A percentile compares a stretch with the other conserved stretches of the same genome.
These are phyloP conservation scores for Saccostrea glomerata DNA, from an alignment of 1,140 invertebrate genomes.

Conservation along the genomic window DNA sequence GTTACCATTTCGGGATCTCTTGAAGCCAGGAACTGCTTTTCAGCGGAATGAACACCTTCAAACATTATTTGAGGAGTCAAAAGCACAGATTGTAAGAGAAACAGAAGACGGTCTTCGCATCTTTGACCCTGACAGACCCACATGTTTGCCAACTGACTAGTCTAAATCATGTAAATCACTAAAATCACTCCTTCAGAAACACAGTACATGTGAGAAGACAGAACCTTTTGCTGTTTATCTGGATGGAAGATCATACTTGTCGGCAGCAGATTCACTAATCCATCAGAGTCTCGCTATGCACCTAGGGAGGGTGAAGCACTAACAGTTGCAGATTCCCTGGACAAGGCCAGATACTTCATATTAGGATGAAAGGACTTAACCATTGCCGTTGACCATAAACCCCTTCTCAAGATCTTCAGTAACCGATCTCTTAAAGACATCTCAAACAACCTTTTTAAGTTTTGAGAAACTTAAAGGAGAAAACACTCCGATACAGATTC, in stretches of 20 bases:
- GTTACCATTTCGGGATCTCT: no score
- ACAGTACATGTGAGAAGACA: not conserved
- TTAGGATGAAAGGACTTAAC: no score
- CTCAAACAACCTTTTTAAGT: slow-evolving; percentile 56
- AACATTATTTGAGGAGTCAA: not conserved
- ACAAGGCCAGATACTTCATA: slow-evolving; percentile 60
- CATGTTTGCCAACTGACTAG: slow-evolving; percentile 65
- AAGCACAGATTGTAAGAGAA: slow-evolving; percentile 54
- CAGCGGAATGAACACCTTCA: slow-evolving; percentile 55
- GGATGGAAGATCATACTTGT: slow-evolving; percentile 45
- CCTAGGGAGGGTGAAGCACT: slow-evolving; percentile 63
- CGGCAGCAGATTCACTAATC: slow-evolving; percentile 63
- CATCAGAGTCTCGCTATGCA: slow-evolving; percentile 66
- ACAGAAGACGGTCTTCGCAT: slow-evolving; percentile 57
- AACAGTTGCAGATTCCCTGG: slow-evolving; percentile 60
- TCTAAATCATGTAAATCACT: slow-evolving; percentile 60
- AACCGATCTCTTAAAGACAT: not conserved
- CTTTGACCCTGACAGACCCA: slow-evolving; percentile 56
- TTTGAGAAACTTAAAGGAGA: slow-evolving; percentile 51
- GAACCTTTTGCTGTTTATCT: slow-evolving; percentile 56
- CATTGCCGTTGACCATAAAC: no score
- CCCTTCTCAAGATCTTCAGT: no score
- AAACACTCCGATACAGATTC: slow-evolving; percentile 54
- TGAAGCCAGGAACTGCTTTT: slow-evolving; percentile 30
- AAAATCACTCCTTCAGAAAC: slow-evolving; percentile 64